Evolutionary conservation across 2,888 invertebrate genomes (phyloP).

Genomic region (Rotaria magnacalcarata): DNA sequence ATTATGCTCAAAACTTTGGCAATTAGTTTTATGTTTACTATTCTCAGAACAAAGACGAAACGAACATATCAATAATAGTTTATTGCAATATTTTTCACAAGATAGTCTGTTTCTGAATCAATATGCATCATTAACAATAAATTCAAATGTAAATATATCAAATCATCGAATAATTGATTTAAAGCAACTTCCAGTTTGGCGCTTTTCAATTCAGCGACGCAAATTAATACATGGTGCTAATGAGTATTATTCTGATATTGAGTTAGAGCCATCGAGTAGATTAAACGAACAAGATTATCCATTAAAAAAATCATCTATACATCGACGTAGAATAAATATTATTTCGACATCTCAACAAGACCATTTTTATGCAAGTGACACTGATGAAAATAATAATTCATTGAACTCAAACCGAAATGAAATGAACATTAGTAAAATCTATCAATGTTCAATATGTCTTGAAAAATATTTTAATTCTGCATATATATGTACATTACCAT

Average conservation of each 20-base stretch:
- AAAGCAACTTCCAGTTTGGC: background rate
- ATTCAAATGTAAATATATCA: background rate
- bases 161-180: background rate
- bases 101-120: constrained; percentile 23
- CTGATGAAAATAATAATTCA: constrained; percentile 27
- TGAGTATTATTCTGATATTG: constrained; percentile 15
- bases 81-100: constrained; percentile 15
- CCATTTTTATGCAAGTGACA: constrained; percentile 11
- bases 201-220: background rate
- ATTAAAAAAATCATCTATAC: background rate
- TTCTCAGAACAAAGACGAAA: background rate
- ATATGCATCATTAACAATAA: background rate
- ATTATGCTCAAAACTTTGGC: constrained; percentile 8
- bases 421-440: background rate
- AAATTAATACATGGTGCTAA: background rate
- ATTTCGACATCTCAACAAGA: background rate
- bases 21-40: background rate
- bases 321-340: background rate
- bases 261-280: background rate
- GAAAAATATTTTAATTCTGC: constrained; percentile 1
- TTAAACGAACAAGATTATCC: background rate
- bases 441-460: constrained; percentile 35
- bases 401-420: background rate
- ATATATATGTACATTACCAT: constrained; percentile 14
- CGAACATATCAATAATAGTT: background rate